A percentile compares a stretch with the other conserved stretches of the same genome.
Conservation (phyloP, 2,888 invertebrate genomes). For the Zeuzera pyrina region DNA sequence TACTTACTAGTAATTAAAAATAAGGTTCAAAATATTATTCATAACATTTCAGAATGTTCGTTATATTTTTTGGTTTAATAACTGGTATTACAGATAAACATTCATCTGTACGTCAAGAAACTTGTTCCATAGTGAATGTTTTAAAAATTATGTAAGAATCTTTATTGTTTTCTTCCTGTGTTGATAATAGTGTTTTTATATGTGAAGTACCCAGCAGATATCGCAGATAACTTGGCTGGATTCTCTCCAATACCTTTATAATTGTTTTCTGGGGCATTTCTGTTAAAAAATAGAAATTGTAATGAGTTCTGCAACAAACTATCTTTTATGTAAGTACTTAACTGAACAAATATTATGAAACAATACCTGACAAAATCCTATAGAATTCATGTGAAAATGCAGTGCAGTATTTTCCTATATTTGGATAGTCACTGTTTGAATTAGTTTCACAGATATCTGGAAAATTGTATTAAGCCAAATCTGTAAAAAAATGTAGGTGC, state of each 20-base stretch:
- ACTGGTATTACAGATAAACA: conserved; percentile 21
- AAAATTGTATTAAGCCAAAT: conserved; percentile 48
- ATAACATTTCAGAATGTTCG: conserved; percentile 26
- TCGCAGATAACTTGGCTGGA: conserved; percentile 50
- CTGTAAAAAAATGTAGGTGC: conserved; percentile 36
- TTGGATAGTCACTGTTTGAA: conserved; percentile 48
- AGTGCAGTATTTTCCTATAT: conserved; percentile 36
- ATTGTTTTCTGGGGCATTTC: conserved; percentile 41
- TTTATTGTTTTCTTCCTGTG: conserved; percentile 31
- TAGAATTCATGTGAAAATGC: conserved; percentile 46
- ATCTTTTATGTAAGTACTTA: background rate
- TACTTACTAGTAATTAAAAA: too few relatives aligned
- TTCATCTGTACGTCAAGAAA: conserved; percentile 23
- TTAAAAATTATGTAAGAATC: conserved; percentile 35
- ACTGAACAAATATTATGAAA: background rate
- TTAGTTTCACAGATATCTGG: conserved; percentile 44
- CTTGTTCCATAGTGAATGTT: conserved; percentile 28
- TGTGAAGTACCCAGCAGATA: conserved; percentile 35
- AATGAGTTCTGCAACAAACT: background rate
- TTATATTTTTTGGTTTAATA: conserved; percentile 22
- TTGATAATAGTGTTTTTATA: conserved; percentile 28
- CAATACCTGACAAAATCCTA: conserved; percentile 45
- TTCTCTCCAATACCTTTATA: conserved; percentile 37
- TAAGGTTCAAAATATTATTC: too few relatives aligned
- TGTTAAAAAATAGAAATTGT: conserved; percentile 29